Conservation (phyloP, 1,140 invertebrate genomes). For the Atopsyche davidsoni region DNA sequence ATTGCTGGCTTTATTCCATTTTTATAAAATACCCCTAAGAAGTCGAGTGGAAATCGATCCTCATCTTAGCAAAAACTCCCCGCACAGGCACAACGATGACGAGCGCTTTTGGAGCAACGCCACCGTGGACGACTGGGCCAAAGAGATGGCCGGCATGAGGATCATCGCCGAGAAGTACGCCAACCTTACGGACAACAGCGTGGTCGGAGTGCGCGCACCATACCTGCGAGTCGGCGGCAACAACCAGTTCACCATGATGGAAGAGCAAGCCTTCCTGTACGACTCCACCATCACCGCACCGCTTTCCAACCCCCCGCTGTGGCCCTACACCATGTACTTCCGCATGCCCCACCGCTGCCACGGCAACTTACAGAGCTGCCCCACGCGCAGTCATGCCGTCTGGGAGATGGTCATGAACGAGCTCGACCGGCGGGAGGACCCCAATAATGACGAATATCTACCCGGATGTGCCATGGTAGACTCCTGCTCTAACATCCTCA, state of each 20-base stretch:
- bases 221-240: slow-evolving; percentile 91
- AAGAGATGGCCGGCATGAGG: slow-evolving; percentile 94
- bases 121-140: slow-evolving; percentile 89
- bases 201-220: slow-evolving; percentile 89
- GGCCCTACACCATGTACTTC: slow-evolving; percentile 98
- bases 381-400: slow-evolving; percentile 85
- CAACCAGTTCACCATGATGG: slow-evolving; percentile 97
- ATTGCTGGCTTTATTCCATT: not conserved
- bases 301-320: slow-evolving; percentile 85
- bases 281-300: slow-evolving; percentile 93
- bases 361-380: slow-evolving; percentile 88
- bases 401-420: slow-evolving; percentile 99
- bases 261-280: slow-evolving; percentile 92
- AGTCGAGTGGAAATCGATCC: no score
- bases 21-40: no score
- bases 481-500: slow-evolving; percentile 89
- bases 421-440: slow-evolving; percentile 85
- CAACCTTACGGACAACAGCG: slow-evolving; percentile 89
- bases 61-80: no score
- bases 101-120: slow-evolving; percentile 93
- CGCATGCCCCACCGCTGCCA: slow-evolving; percentile 92
- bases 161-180: slow-evolving; percentile 89
- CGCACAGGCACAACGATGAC: slow-evolving; percentile 84
- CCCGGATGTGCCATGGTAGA: slow-evolving; percentile 96
- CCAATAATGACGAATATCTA: slow-evolving; percentile 83